A percentile compares a stretch with the other conserved stretches of the same genome.
Conservation (phyloP, 2,888 invertebrate species). For the Steromphala cineraria region DNA sequence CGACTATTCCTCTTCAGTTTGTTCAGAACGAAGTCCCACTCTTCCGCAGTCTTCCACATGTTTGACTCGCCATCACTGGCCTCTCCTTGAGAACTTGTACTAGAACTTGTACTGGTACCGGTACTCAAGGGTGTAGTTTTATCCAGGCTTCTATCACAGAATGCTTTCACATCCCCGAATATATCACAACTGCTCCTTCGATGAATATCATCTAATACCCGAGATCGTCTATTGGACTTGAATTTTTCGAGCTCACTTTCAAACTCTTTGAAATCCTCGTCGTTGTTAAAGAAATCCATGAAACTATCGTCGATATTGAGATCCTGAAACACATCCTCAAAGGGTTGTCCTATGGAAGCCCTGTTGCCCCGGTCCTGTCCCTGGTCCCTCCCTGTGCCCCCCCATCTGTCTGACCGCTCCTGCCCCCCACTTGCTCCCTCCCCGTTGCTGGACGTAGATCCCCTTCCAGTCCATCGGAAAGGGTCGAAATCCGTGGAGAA, state of each 20-base stretch:
- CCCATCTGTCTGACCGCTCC: not conserved
- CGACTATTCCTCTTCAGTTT: conserved; percentile 58
- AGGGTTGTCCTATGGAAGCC: not conserved
- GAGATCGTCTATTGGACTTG: conserved; percentile 57
- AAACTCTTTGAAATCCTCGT: conserved; percentile 66
- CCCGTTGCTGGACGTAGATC: not conserved
- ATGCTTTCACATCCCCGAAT: conserved; percentile 62
- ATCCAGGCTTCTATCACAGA: conserved; percentile 60
- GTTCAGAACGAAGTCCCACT: conserved; percentile 64
- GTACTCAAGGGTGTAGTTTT: not conserved
- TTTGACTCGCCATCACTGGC: conserved; percentile 13
- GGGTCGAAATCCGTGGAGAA: conserved; percentile 33
- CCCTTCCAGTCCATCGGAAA: conserved; percentile 3
- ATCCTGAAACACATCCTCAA: conserved; percentile 20
- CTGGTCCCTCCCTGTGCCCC: not conserved
- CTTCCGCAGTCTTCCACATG: conserved; percentile 63
- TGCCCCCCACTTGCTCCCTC: not conserved
- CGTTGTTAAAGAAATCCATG: conserved; percentile 67
- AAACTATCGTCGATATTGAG: conserved; percentile 53
- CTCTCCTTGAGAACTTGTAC: conserved; percentile 9
- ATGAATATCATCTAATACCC: conserved; percentile 47
- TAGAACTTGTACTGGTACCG: not conserved
- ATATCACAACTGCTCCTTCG: conserved; percentile 66
- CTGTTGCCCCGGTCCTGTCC: not conserved
- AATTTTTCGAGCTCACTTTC: conserved; percentile 67